phyloP scores from a whole-genome alignment of 1,140 invertebrate genomes.

The Aphaenogaster ashmeadi region DNA sequence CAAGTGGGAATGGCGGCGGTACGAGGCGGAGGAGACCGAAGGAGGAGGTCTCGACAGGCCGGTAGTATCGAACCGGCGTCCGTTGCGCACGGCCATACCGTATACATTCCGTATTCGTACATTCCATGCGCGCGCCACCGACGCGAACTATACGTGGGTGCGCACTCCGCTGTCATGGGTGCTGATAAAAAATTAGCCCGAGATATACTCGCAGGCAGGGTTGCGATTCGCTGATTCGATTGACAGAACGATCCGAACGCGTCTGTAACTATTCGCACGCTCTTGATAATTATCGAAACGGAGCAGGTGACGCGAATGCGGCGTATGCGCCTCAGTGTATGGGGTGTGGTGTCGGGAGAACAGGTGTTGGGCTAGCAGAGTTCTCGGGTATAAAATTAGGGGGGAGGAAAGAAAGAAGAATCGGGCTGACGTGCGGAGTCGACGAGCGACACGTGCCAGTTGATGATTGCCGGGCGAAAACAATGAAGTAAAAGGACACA shows the following conservation, averaged over 20 bases:
- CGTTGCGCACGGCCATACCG: conserved; percentile 78
- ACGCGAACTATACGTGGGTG: conserved; percentile 18
- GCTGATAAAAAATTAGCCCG: not conserved
- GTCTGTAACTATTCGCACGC: not conserved
- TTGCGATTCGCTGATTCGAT: not conserved
- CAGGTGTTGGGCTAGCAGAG: conserved; percentile 65
- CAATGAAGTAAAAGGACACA: conserved; percentile 9
- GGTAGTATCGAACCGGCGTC: conserved; percentile 87
- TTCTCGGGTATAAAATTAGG: conserved; percentile 4
- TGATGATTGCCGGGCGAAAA: not conserved
- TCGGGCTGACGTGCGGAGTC: not conserved
- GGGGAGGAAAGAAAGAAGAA: not conserved
- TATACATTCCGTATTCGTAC: conserved; percentile 68
- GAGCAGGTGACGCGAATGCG: conserved; percentile 30
- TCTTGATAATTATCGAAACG: not conserved
- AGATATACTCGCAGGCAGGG: not conserved
- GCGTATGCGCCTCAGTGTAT: conserved; percentile 43
- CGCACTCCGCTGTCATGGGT: conserved; percentile 3
- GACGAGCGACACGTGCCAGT: not conserved
- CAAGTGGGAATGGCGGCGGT: conserved; percentile 60
- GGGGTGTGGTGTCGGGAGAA: conserved; percentile 73
- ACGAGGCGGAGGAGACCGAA: conserved; percentile 71
- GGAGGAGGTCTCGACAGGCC: conserved; percentile 75
- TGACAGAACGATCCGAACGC: not conserved
- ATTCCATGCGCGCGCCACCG: conserved; percentile 39